These are phyloP conservation scores for Myotis myotis DNA, from an alignment of 2,797 vertebrate species.

Conservation along the genomic window DNA sequence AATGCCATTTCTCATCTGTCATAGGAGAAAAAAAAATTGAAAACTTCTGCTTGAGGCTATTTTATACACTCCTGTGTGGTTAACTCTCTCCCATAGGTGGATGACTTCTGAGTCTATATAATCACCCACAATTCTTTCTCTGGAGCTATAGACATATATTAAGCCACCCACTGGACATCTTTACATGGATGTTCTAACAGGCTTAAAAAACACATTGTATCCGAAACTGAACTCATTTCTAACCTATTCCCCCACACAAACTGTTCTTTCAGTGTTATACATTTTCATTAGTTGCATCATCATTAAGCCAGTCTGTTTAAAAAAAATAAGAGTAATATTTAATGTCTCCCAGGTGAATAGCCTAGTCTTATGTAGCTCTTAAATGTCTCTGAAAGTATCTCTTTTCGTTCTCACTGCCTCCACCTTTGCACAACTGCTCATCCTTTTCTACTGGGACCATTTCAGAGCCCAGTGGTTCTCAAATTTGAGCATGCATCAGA, in stretches of 20 bases:
- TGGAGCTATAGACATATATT: background rate
- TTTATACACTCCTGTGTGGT: background rate
- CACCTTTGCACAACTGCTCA: background rate
- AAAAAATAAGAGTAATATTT: background rate
- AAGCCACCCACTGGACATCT: background rate
- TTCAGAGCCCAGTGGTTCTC: background rate
- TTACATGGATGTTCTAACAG: background rate
- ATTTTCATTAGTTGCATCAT: background rate
- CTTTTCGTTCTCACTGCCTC: background rate
- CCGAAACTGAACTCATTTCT: background rate
- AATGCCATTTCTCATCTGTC: conserved; percentile 14
- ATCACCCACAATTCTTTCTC: background rate
- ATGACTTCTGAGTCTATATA: background rate
- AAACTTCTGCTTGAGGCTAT: background rate
- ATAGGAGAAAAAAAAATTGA: background rate
- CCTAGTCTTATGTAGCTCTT: background rate
- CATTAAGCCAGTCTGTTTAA: background rate
- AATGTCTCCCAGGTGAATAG: background rate
- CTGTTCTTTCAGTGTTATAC: background rate
- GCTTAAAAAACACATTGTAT: background rate
- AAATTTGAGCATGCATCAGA: background rate
- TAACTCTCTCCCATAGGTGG: background rate
- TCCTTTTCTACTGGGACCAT: background rate
- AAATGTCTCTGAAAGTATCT: background rate
- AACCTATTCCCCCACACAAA: background rate